These are phyloP conservation scores for Epinotia bilunana DNA, from an alignment of 2,888 invertebrate species.

Conservation along the genomic window DNA sequence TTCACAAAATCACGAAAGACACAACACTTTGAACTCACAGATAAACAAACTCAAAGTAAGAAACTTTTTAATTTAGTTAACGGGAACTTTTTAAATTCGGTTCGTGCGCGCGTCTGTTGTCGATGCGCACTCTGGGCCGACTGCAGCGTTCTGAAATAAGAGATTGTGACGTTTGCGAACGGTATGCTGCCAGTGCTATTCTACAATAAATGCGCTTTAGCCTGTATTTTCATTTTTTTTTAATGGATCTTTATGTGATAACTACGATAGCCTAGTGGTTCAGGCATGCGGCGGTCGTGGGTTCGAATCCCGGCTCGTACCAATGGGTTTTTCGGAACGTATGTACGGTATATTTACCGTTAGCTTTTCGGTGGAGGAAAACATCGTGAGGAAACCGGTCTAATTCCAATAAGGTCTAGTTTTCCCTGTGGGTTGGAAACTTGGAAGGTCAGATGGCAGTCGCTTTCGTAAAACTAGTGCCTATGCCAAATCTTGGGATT, in stretches of 20 bases:
- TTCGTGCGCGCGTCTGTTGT: conserved; percentile 53
- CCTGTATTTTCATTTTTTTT: conserved; percentile 23
- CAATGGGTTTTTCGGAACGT: too few relatives aligned
- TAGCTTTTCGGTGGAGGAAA: too few relatives aligned
- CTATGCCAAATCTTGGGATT: too few relatives aligned
- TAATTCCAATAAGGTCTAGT: too few relatives aligned
- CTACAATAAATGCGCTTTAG: conserved; percentile 23
- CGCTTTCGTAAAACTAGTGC: too few relatives aligned
- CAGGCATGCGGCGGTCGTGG: too few relatives aligned
- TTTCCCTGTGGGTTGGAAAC: too few relatives aligned
- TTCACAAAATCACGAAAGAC: conserved; percentile 42
- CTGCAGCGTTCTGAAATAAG: conserved; percentile 52
- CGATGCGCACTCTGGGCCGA: conserved; percentile 56
- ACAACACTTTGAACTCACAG: conserved; percentile 49
- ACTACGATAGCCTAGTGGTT: too few relatives aligned
- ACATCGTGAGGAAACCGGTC: too few relatives aligned
- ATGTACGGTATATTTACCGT: too few relatives aligned
- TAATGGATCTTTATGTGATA: neutral
- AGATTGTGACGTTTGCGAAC: conserved; percentile 52
- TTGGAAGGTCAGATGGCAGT: too few relatives aligned
- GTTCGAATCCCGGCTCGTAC: too few relatives aligned
- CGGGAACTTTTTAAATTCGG: conserved; percentile 51
- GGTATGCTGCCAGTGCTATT: conserved; percentile 46
- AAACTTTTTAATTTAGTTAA: conserved; percentile 47
- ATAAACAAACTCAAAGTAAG: conserved; percentile 45